Evolutionary conservation across 2,888 invertebrate species (phyloP), one percentile per base, ranked within the genome.

Genomic region (Cephus pulcher): DNA sequence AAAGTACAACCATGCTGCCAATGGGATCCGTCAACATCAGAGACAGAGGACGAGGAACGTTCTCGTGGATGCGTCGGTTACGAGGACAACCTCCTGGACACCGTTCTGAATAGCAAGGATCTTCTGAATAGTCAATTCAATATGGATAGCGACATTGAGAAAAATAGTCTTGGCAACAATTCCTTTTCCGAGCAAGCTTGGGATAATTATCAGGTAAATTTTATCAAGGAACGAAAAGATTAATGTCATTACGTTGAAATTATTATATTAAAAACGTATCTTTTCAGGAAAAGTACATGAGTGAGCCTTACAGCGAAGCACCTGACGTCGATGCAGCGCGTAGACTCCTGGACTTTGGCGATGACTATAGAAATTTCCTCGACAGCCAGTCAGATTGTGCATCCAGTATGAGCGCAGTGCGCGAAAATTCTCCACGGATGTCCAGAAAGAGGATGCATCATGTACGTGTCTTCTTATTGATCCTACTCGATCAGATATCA

Each of bases 141-240:
- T 85, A 94, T 94, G 83, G 95, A 96, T 86, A 95, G 95, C 86
- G 95, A 95, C 77, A 86, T 89, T 6, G 91, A 90, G 94, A 96
- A 84, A 93, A 94, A 89, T 80, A 91, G 90, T 78, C 84, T 91
- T 75, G 89, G 90, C 73, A 91, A 90, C 88, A 97, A 96, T 88
- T 95, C 95, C n/a, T 95, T 97, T 90, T 97, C 97, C 1, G 98
- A 98, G 91, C 96, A 97, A 87, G 97, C 97, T 75, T 98, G 98
- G 98, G 98, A 98, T 92, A 97, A 96, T 92, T 98, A 98, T 93
- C 98, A 97, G 95, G 97, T 96, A 74, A 75, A 15, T 40, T 40
- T 40, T 40, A 40, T 4, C 1, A 23, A 40, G 6, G 0, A 40
- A 40, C 15, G 6, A 40, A 40, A 15, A 23, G 15, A 12, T 70